Evolutionary conservation across 2,797 vertebrate species (phyloP).

Genomic region (Paedocypris micromegethes): DNA sequence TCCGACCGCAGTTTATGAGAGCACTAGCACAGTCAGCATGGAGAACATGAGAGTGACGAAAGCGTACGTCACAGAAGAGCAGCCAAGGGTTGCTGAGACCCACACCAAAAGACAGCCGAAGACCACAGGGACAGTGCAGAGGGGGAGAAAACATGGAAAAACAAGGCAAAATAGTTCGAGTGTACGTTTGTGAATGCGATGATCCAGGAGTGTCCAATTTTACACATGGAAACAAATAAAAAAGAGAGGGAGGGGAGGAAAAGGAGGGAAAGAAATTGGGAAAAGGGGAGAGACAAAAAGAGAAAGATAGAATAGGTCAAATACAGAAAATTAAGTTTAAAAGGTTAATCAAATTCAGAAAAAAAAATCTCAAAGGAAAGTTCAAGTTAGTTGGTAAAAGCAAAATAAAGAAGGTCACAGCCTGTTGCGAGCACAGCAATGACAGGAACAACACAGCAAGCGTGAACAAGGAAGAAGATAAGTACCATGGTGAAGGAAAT

Average conservation of each 20-base stretch:
- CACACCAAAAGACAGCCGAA: constrained; percentile 33
- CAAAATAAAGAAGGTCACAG: constrained; percentile 59
- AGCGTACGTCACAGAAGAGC: constrained; percentile 78
- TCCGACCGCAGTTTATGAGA: constrained; percentile 80
- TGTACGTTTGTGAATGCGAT: constrained; percentile 73
- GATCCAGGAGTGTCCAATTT: constrained; percentile 81
- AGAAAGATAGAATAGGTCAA: constrained; percentile 90
- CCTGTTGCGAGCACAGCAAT: constrained; percentile 69
- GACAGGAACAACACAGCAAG: constrained; percentile 65
- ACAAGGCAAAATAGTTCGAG: constrained; percentile 43
- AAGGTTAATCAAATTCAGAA: constrained; percentile 72
- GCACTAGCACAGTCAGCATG: constrained; percentile 80
- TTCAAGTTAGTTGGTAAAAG: constrained; percentile 65
- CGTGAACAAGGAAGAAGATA: constrained; percentile 47
- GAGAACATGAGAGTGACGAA: constrained; percentile 84
- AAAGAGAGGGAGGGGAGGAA: constrained; percentile 41
- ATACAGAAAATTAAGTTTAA: constrained; percentile 83
- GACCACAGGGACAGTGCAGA: constrained; percentile 37
- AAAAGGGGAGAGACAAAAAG: constrained; percentile 64
- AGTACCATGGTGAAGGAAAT: constrained; percentile 29
- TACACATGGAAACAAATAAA: constrained; percentile 63
- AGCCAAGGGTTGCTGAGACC: constrained; percentile 83
- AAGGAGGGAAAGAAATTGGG: constrained; percentile 58
- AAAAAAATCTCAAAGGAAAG: constrained; percentile 57
- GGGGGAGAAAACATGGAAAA: constrained; percentile 32